A percentile compares a stretch with the other conserved stretches of the same genome.
Conservation (phyloP, 2,888 invertebrate genomes). For the Amiota mariae region DNA sequence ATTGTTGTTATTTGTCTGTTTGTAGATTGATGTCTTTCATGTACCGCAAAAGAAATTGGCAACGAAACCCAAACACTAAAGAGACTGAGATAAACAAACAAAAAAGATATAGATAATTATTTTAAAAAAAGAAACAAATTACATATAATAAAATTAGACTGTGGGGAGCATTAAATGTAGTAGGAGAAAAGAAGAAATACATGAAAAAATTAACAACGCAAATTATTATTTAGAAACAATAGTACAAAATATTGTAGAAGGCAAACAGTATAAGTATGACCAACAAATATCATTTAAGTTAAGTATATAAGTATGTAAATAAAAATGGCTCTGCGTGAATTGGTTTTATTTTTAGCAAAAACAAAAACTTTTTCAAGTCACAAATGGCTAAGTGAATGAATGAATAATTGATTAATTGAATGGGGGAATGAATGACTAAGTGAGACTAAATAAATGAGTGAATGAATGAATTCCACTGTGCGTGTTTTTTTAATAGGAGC, state of each 20-base stretch:
- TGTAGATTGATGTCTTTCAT: constrained; percentile 8
- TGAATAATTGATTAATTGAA: too few relatives aligned
- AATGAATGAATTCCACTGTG: constrained; percentile 9
- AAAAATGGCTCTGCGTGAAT: constrained; percentile 9
- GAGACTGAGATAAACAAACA: neutral
- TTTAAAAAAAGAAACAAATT: neutral
- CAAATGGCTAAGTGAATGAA: too few relatives aligned
- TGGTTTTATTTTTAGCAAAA: neutral
- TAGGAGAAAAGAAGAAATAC: neutral
- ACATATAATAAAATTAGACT: neutral
- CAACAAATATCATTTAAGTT: too few relatives aligned
- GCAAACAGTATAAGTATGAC: neutral
- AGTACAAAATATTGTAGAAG: neutral
- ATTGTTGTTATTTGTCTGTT: constrained; percentile 7
- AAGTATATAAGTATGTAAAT: too few relatives aligned
- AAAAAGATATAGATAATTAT: neutral
- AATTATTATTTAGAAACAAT: neutral
- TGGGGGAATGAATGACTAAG: too few relatives aligned
- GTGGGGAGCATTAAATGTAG: neutral
- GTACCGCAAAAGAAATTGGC: constrained; percentile 12
- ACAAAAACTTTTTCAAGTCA: too few relatives aligned
- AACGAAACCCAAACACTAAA: constrained; percentile 1
- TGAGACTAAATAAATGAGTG: too few relatives aligned
- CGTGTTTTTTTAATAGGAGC: neutral
- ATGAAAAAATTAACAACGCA: constrained; percentile 1